Evolutionary conservation across 1,140 invertebrate species (phyloP), one percentile per base, ranked within the genome.

Genomic region (Sminthurinus signatus): DNA sequence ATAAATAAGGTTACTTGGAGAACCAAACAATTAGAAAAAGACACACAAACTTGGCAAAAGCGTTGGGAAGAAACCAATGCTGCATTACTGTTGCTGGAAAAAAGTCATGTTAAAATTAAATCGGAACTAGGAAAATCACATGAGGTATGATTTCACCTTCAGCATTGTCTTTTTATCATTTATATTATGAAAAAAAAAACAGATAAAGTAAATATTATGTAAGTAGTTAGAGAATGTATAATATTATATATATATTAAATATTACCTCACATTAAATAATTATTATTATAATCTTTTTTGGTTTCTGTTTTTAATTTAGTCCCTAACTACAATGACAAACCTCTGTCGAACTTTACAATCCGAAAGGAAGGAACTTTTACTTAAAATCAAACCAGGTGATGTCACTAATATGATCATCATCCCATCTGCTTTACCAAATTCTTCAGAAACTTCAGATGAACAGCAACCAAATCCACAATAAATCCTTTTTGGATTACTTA

Each of bases 371-470:
- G 62, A 68, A 23, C 42, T 71, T 27, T 23, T 71, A 3, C 32
- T 56, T 1, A 60, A 66, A 50, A n/a, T 68, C 5, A 64, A 68
- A 57, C 14, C 14, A 8, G 50, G 23, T 25, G 50, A n/a, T 85
- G 90, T 75, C 15, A 36, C 32, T 36, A 15, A 36, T 36, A 8
- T 15, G 15, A 15, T 15, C 15, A 8, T 36, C 5, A 15, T 36
- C 15, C 32, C 15, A 8, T 5, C 32, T 36, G 5, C 32, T 15
- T 36, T 15, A 8, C 32, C 32, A 36, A 15, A 36, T 8, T 15
- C 32, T 36, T n/a, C n/a, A n/a, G n/a, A n/a, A 8, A 36, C 32
- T 8, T 15, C 32, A 36, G 15, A 5, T 36, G 32, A 36, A 36
- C 15, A 5, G 5, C 32, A 36, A 36, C 32, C 32, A 36, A n/a